phyloP scores from a whole-genome alignment of 2,113 vertebrate species.

The Meleagris gallopavo region DNA sequence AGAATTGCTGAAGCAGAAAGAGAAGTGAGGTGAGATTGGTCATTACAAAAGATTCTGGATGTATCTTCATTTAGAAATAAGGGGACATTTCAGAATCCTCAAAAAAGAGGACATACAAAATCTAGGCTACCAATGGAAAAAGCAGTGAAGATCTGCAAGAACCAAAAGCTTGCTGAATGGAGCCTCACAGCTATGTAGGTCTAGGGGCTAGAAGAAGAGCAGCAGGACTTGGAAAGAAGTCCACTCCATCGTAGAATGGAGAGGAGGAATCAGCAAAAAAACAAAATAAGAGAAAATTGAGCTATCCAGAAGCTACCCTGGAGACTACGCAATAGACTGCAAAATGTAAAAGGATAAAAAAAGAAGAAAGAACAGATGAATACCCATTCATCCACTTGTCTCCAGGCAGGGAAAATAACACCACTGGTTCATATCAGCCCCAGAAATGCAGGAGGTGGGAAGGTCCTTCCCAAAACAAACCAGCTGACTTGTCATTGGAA shows the following conservation, averaged over 20 bases:
- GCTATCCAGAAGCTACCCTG: background rate
- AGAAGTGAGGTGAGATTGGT: background rate
- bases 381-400: background rate
- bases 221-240: background rate
- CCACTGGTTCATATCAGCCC: background rate
- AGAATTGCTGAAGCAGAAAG: background rate
- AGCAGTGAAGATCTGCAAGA: background rate
- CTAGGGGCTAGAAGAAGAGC: background rate
- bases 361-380: background rate
- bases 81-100: background rate
- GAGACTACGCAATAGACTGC: background rate
- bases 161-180: background rate
- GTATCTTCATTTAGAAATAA: background rate
- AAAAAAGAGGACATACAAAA: background rate
- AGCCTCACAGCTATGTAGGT: background rate
- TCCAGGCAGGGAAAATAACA: background rate
- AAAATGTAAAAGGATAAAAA: background rate
- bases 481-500: background rate
- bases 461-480: background rate
- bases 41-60: background rate
- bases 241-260: background rate
- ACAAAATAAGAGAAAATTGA: background rate
- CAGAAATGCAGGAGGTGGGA: background rate
- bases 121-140: background rate
- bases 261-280: background rate